A percentile compares a stretch with the other conserved stretches of the same genome.
Conservation (phyloP, 2,797 vertebrate species). For the Hydrophis major region DNA sequence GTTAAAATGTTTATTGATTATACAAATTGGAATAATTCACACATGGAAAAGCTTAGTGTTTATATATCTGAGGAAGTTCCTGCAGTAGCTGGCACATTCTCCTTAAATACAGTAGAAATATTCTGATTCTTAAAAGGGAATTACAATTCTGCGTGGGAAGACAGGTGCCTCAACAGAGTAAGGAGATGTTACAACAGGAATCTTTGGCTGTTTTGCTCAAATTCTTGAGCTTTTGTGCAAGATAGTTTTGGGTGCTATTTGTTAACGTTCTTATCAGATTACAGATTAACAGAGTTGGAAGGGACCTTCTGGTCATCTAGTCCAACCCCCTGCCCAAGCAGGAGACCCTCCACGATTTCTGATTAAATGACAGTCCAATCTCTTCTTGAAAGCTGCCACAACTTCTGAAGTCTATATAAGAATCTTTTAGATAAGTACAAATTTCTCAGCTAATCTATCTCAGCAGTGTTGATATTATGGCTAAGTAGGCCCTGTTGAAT, state of each 20-base stretch:
- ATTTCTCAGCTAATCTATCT: not conserved
- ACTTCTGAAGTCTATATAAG: not conserved
- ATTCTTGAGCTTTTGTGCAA: too few relatives aligned
- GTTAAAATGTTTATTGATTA: slow-evolving; percentile 31
- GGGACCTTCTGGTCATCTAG: too few relatives aligned
- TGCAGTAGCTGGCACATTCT: not conserved
- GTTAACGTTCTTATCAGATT: not conserved
- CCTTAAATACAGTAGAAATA: not conserved
- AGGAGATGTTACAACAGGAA: not conserved
- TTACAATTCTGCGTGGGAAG: not conserved
- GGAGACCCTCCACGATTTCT: too few relatives aligned
- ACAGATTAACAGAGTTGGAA: too few relatives aligned
- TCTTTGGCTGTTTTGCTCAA: not conserved
- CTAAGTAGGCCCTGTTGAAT: not conserved
- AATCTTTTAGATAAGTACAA: too few relatives aligned
- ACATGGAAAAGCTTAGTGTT: not conserved
- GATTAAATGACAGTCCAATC: too few relatives aligned
- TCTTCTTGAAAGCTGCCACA: too few relatives aligned
- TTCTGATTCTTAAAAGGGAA: not conserved
- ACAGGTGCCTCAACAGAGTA: not conserved
- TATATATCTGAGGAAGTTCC: not conserved
- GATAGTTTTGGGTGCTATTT: not conserved
- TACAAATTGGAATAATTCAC: not conserved
- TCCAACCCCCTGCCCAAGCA: too few relatives aligned
- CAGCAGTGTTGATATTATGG: not conserved